Percentiles rank a stretch among this genome's conserved stretches.
Evolutionary conservation across 35 echinoderm and acorn worm species (phyloP).

Genomic region (Antedon bifida): DNA sequence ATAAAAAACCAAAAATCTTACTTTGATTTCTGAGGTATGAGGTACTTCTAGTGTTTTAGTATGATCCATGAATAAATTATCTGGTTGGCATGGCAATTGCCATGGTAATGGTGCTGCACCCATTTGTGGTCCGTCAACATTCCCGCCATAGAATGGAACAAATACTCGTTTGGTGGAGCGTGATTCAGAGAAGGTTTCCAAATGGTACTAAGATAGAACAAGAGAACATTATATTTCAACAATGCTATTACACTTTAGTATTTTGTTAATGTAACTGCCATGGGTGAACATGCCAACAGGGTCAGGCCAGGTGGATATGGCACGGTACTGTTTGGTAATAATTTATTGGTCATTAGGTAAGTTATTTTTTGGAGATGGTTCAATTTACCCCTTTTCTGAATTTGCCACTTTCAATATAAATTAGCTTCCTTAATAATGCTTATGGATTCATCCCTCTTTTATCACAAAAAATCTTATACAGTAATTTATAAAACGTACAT

Average conservation of each 20-base stretch:
- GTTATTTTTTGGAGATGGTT: too few species aligned
- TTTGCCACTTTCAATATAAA: too few species aligned
- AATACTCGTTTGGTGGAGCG: conserved; percentile 25
- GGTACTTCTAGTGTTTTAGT: conserved; percentile 37
- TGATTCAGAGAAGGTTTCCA: conserved; percentile 55
- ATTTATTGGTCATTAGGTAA: too few species aligned
- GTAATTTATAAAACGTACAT: conserved; percentile 22
- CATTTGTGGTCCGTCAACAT: conserved; percentile 37
- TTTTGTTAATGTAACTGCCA: too few species aligned
- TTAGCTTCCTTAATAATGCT: too few species aligned
- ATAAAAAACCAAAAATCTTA: background rate
- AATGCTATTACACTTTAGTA: too few species aligned
- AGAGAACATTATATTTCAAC: background rate
- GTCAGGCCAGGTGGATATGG: too few species aligned
- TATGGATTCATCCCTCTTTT: too few species aligned
- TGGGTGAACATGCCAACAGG: background rate
- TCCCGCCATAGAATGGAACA: conserved; percentile 34
- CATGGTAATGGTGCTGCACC: conserved; percentile 36
- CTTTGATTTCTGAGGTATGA: conserved; percentile 45
- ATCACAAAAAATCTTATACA: background rate
- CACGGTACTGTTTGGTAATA: too few species aligned
- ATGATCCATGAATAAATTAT: conserved; percentile 26
- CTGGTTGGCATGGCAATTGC: conserved; percentile 23
- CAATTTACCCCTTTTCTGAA: too few species aligned
- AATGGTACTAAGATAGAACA: conserved; percentile 36